Evolutionary conservation across 2,888 invertebrate genomes (phyloP).

Genomic region (Romanomermis culicivorax): DNA sequence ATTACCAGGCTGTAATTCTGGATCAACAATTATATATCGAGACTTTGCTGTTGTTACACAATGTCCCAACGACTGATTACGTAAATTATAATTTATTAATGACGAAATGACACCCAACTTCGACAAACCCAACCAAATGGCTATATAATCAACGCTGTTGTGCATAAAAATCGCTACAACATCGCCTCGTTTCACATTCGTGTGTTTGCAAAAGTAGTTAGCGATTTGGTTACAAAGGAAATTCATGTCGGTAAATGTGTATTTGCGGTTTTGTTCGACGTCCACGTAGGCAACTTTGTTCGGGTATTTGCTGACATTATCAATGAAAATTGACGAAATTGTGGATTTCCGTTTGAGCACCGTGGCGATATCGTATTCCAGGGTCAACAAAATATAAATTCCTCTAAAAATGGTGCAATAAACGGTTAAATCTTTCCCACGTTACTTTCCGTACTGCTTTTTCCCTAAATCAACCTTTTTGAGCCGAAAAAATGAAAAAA

Average conservation of each 20-base stretch:
- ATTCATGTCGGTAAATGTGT: background rate
- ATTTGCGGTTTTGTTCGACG: background rate
- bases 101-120: slow-evolving; percentile 47
- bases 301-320: background rate
- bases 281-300: slow-evolving; percentile 1
- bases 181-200: slow-evolving; percentile 45
- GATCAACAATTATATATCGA: slow-evolving; percentile 53
- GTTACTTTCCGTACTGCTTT: no score
- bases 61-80: slow-evolving; percentile 55
- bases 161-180: slow-evolving; percentile 69
- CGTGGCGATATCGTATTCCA: background rate
- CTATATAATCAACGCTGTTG: slow-evolving; percentile 73
- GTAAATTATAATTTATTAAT: slow-evolving; percentile 76
- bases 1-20: background rate
- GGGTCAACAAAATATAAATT: background rate
- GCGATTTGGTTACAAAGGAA: slow-evolving; percentile 1
- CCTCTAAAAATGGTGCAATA: no score
- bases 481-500: no score
- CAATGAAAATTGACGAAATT: background rate
- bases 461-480: no score
- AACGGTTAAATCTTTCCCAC: no score
- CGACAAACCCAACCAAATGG: slow-evolving; percentile 73
- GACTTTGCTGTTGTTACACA: slow-evolving; percentile 73
- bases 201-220: background rate
- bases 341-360: background rate